A percentile compares a stretch with the other conserved stretches of the same genome.
Conservation (phyloP, 1,140 invertebrate genomes). For the Drosophila bocki region DNA sequence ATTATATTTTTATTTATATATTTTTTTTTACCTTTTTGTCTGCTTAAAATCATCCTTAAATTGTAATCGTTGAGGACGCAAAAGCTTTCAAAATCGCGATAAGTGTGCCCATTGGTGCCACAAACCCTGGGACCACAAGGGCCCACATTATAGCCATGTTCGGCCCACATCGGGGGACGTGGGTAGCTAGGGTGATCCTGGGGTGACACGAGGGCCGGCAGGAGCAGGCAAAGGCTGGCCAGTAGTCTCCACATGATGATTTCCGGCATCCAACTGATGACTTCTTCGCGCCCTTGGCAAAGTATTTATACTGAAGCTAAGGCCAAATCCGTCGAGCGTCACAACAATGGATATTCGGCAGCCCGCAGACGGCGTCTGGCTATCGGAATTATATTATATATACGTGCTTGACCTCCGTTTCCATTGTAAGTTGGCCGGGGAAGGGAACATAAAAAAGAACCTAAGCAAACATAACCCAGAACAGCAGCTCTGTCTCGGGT, state of each 20-base stretch:
- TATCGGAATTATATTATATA: slow-evolving; percentile 20
- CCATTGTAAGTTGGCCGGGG: slow-evolving; percentile 12
- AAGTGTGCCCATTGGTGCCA: slow-evolving; percentile 39
- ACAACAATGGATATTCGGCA: slow-evolving; percentile 5
- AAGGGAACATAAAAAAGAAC: slow-evolving; percentile 9
- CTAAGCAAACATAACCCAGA: slow-evolving; percentile 9
- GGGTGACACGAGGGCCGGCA: slow-evolving; percentile 4
- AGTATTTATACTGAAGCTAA: slow-evolving; percentile 37
- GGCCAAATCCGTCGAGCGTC: background rate
- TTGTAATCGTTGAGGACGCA: slow-evolving; percentile 49
- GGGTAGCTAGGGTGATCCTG: slow-evolving; percentile 2
- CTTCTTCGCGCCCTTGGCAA: slow-evolving; percentile 19
- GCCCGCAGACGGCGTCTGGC: slow-evolving; percentile 27
- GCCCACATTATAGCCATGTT: background rate
- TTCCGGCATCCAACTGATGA: slow-evolving; percentile 26
- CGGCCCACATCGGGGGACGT: background rate
- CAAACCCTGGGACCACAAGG: slow-evolving; percentile 46
- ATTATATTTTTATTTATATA: background rate
- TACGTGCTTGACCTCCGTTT: slow-evolving; percentile 24
- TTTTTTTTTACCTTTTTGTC: slow-evolving; percentile 28
- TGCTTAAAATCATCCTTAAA: slow-evolving; percentile 35
- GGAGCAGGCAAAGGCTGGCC: slow-evolving; percentile 5
- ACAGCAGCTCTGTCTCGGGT: slow-evolving; percentile 15
- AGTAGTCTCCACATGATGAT: slow-evolving; percentile 30
- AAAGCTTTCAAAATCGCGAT: slow-evolving; percentile 41